Evolutionary conservation across 2,888 invertebrate species (phyloP).

Genomic region (Melinopterus prodromus): DNA sequence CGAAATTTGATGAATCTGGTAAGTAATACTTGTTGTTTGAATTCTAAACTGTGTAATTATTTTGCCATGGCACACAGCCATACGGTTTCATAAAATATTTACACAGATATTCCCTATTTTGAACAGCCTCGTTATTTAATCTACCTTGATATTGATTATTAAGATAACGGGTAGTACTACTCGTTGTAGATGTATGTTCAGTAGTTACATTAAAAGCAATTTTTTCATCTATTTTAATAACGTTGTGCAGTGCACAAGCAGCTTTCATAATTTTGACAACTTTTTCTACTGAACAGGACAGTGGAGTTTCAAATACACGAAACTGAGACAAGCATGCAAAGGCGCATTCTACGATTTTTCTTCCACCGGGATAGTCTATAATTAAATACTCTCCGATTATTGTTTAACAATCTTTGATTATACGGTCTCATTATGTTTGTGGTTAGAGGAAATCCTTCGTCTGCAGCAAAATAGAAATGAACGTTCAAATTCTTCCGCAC

Average conservation of each 20-base stretch:
- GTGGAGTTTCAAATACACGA: constrained; percentile 29
- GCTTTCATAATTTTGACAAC: constrained; percentile 32
- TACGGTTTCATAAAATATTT: too few species aligned
- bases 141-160: too few species aligned
- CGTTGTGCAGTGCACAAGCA: constrained; percentile 33
- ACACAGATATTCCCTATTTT: too few species aligned
- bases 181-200: too few species aligned
- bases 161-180: too few species aligned
- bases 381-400: constrained; percentile 33
- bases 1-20: too few species aligned
- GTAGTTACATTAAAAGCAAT: too few species aligned
- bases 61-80: too few species aligned
- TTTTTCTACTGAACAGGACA: constrained; percentile 21
- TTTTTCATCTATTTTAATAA: neutral
- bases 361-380: constrained; percentile 34
- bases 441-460: constrained; percentile 37
- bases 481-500: constrained; percentile 23
- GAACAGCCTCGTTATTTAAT: too few species aligned
- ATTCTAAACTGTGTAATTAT: too few species aligned
- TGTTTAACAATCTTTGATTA: constrained; percentile 27
- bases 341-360: constrained; percentile 34
- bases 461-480: constrained; percentile 34
- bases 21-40: too few species aligned
- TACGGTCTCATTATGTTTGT: constrained; percentile 35
- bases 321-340: constrained; percentile 34